phyloP scores from a whole-genome alignment of 2,797 vertebrate genomes.

The Eulemur mongoz region DNA sequence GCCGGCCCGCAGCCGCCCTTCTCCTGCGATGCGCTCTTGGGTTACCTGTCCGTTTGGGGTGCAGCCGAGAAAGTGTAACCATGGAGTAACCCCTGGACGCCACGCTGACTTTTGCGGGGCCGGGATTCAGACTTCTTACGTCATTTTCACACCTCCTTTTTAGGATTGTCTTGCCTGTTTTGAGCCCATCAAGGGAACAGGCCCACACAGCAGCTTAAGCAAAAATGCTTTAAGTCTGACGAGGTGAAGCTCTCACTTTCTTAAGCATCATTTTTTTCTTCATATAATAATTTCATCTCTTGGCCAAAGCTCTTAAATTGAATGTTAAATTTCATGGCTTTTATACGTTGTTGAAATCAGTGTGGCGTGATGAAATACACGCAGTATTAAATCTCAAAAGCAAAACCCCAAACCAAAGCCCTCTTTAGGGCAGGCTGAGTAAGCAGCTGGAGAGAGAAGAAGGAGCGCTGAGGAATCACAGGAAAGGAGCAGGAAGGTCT shows the following conservation, averaged over 20 bases:
- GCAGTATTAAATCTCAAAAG: conserved; percentile 59
- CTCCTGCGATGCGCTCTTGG: not conserved
- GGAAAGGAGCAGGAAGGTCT: not conserved
- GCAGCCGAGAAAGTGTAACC: rapidly evolving
- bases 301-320: conserved; percentile 31
- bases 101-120: not conserved
- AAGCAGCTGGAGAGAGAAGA: not conserved
- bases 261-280: not conserved
- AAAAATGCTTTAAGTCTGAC: not conserved
- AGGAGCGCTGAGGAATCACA: not conserved
- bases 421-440: conserved; percentile 13
- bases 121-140: not conserved
- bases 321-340: conserved; percentile 61
- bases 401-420: conserved; percentile 26
- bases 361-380: conserved; percentile 29
- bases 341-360: conserved; percentile 58
- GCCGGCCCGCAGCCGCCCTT: rapidly evolving
- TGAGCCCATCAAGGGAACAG: not conserved
- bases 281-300: conserved; percentile 45
- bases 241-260: not conserved
- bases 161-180: not conserved
- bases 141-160: conserved; percentile 5
- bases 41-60: too few relatives aligned
- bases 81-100: not conserved
- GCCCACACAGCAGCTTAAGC: not conserved